phyloP scores from a whole-genome alignment of 1,140 invertebrate species.

The Rhizoglyphus robini region DNA sequence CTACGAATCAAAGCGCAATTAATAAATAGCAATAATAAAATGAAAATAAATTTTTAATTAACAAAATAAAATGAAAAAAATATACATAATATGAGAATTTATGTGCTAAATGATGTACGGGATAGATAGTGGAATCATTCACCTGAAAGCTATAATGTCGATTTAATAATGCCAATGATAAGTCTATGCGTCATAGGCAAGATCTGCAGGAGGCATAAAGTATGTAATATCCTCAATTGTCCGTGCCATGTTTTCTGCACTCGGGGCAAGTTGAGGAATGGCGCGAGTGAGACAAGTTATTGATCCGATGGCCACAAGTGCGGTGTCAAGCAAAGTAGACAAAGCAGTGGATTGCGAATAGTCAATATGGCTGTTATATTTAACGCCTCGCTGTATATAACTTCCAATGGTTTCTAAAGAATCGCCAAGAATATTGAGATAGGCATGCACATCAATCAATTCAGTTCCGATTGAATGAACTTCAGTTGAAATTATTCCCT shows the following conservation, averaged over 20 bases:
- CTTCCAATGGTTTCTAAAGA: conserved; percentile 76
- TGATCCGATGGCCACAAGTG: conserved; percentile 80
- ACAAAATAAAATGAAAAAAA: too few species aligned
- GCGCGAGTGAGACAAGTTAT: conserved; percentile 72
- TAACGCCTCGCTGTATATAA: conserved; percentile 57
- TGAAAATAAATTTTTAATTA: neutral
- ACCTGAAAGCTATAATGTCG: too few species aligned
- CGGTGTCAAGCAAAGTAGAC: conserved; percentile 81
- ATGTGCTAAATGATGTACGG: too few species aligned
- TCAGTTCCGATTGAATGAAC: conserved; percentile 56
- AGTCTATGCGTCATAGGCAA: neutral
- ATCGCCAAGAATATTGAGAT: conserved; percentile 79
- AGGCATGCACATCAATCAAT: conserved; percentile 78
- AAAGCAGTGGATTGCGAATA: conserved; percentile 65
- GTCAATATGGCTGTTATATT: conserved; percentile 84
- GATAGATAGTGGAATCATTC: too few species aligned
- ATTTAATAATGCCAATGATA: too few species aligned
- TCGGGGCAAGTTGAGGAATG: conserved; percentile 56
- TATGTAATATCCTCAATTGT: conserved; percentile 89
- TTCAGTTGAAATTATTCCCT: conserved; percentile 27
- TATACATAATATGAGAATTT: too few species aligned
- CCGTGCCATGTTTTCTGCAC: conserved; percentile 50
- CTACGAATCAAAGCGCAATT: neutral
- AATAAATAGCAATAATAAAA: neutral
- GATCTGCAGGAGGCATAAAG: conserved; percentile 64